Base-by-base conservation (phyloP, 2,113 vertebrate species). In the Labrus mixtus region DNA sequence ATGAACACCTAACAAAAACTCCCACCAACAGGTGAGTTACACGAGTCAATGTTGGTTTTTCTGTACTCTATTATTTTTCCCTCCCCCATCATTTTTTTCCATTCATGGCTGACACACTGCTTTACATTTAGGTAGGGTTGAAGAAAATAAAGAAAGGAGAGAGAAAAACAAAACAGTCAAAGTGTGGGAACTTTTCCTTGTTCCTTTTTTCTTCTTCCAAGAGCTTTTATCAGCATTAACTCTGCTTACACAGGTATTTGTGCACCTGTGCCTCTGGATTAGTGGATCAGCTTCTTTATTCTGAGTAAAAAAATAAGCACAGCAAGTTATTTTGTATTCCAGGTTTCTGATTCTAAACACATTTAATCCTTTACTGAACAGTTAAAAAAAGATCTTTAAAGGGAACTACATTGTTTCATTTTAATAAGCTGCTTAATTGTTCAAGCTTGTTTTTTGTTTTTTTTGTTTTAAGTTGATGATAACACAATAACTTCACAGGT, bases 161-260 rank as follows among this genome's bases (percentile, higher is more conserved):
- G 81, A 86, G 85, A 93, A 89, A 92, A 94, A 89, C 83, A 93
- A 93, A 93, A 81, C 85, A 61, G 84, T 83, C 89, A 82, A 87
- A 93, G 91, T 95, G 94, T 94, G 94, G 94, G 94, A 95, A 95
- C 91, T 71, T 90, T 89, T 92, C 76, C 54, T 68, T 51, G 50
- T 86, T 91, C 86, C 68, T 91, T 92, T 91, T 85, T 90, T 91
- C 85, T 88, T 78, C 76, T 85, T 90, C 81, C 83, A 85, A 72
- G 85, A 86, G 87, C 90, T 92, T 92, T 93, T 92, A 91, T 90
- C 87, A 89, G 84, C 75, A 82, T 94, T 93, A 94, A 91, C 92
- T 86, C 86, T 90, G 88, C 90, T 89, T 87, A 87, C 91, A 84
- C 84, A 87, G 89, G 90, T 89, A 89, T 88, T 91, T 91, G 86